These are phyloP conservation scores for Isurus oxyrinchus DNA, from an alignment of 2,113 vertebrate species.

Conservation along the genomic window DNA sequence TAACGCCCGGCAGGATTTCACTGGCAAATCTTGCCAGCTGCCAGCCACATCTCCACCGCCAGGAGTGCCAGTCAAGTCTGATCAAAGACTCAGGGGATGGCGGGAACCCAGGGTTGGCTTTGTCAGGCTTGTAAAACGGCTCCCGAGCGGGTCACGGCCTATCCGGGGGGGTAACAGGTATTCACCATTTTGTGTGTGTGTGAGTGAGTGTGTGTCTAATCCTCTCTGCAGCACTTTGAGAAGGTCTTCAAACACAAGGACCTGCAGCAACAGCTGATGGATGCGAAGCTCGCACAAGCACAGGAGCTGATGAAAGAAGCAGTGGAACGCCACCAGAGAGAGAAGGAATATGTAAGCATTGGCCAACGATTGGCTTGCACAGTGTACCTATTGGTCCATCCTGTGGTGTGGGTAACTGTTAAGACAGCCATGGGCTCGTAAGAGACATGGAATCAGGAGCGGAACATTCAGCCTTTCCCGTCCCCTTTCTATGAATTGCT, in stretches of 20 bases:
- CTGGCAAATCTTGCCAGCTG: background rate
- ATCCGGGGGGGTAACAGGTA: too few relatives aligned
- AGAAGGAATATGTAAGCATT: slow-evolving; percentile 88
- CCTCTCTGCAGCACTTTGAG: slow-evolving; percentile 74
- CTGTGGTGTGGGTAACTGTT: too few relatives aligned
- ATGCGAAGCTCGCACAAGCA: slow-evolving; percentile 81
- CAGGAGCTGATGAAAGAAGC: slow-evolving; percentile 77
- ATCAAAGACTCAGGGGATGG: background rate
- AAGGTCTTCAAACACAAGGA: slow-evolving; percentile 88
- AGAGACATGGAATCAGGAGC: too few relatives aligned
- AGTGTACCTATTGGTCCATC: background rate
- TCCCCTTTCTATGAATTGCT: too few relatives aligned
- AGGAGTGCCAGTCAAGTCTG: background rate
- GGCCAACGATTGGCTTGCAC: background rate
- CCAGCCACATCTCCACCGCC: background rate
- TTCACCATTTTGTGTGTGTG: background rate
- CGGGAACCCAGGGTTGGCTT: background rate
- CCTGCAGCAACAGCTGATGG: slow-evolving; percentile 85
- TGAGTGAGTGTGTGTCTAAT: background rate
- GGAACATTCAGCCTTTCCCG: too few relatives aligned
- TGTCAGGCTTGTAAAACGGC: background rate
- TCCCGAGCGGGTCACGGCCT: background rate
- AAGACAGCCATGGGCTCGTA: too few relatives aligned
- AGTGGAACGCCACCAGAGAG: slow-evolving; percentile 75
- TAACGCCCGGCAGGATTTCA: background rate